A percentile compares a stretch with the other conserved stretches of the same genome.
Evolutionary conservation across 2,113 vertebrate genomes (phyloP).

Genomic region (Herpailurus yagouaroundi): DNA sequence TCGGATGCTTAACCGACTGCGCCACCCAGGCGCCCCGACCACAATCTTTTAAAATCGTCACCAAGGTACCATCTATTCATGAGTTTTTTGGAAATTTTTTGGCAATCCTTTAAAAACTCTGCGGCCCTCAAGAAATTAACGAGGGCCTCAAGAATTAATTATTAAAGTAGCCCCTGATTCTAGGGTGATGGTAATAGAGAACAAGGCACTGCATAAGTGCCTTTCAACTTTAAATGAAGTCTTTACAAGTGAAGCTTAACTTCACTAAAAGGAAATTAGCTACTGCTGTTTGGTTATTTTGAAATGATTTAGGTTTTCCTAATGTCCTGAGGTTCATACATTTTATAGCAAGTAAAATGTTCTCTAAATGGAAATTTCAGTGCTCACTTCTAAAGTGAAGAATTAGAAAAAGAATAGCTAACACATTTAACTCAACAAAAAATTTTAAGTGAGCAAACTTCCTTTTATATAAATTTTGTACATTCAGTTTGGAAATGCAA

Average conservation of each 20-base stretch:
- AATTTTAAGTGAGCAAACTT: neutral
- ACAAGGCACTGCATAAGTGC: rapidly evolving
- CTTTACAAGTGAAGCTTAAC: neutral
- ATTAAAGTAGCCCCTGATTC: neutral
- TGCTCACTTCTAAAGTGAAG: neutral
- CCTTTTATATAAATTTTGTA: neutral
- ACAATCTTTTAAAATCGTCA: neutral
- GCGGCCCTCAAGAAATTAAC: neutral
- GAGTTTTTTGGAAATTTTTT: neutral
- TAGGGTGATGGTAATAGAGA: neutral
- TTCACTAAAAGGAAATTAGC: slow-evolving; percentile 12
- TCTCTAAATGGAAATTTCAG: neutral
- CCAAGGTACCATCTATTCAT: neutral
- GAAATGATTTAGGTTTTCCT: slow-evolving; percentile 15
- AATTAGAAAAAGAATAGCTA: neutral
- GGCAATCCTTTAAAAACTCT: neutral
- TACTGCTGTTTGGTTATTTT: neutral
- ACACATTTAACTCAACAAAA: neutral
- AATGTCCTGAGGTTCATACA: neutral
- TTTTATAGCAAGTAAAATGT: neutral
- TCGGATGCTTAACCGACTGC: no score
- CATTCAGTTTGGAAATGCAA: neutral
- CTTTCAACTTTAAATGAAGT: neutral
- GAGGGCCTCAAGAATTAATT: neutral
- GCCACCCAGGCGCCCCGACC: no score